phyloP scores from a whole-genome alignment of 2,113 vertebrate genomes.

The Chlamydotis undulata region DNA sequence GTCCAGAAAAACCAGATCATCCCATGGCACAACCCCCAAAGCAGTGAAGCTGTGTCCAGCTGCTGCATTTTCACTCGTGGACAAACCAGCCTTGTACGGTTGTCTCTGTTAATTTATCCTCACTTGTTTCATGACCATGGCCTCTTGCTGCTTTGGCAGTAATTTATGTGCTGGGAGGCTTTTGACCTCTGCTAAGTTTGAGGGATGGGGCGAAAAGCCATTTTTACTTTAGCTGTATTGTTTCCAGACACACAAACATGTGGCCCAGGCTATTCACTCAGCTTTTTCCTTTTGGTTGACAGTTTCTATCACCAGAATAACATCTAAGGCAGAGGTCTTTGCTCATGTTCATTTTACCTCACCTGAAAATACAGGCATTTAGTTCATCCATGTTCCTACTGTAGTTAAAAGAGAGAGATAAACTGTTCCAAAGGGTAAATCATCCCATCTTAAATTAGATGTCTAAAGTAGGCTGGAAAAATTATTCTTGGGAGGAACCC shows the following conservation, averaged over 20 bases:
- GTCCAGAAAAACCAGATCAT: not conserved
- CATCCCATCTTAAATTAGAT: not conserved
- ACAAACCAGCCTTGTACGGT: not conserved
- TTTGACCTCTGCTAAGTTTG: not conserved
- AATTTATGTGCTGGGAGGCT: not conserved
- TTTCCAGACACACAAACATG: not conserved
- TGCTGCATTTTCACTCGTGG: not conserved
- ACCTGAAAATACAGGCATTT: not conserved
- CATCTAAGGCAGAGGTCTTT: not conserved
- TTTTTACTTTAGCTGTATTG: not conserved
- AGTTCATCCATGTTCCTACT: not conserved
- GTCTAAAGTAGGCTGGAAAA: not conserved
- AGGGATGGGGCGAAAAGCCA: not conserved
- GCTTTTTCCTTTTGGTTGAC: not conserved
- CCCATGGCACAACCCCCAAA: rapidly evolving
- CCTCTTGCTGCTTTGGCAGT: not conserved
- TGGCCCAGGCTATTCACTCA: not conserved
- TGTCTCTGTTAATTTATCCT: not conserved
- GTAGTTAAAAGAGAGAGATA: not conserved
- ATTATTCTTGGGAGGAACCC: not conserved
- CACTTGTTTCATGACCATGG: not conserved
- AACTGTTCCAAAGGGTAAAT: not conserved
- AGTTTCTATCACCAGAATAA: not conserved
- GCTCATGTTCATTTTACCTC: not conserved
- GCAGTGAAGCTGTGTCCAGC: not conserved